Conservation (phyloP, 1,140 invertebrate species). For the Zaprionus camerounensis region DNA sequence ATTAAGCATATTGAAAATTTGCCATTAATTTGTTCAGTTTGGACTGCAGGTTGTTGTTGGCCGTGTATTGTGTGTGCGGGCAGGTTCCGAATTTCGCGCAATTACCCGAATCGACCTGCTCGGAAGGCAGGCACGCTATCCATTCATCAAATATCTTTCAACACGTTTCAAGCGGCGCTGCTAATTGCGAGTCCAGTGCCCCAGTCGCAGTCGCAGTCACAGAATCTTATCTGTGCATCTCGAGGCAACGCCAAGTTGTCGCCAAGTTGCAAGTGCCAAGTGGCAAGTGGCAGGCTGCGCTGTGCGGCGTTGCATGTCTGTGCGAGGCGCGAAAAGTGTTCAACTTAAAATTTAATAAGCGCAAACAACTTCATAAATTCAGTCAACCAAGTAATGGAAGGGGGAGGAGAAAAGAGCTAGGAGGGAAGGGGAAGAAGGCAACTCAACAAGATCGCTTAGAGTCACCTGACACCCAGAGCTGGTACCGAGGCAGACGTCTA, state of each 20-base stretch:
- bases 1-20: constrained; percentile 5
- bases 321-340: constrained; percentile 58
- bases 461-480: constrained; percentile 63
- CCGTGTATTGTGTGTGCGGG: neutral
- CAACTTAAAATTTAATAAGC: constrained; percentile 81
- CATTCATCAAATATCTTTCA: constrained; percentile 81
- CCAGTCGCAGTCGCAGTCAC: constrained; percentile 49
- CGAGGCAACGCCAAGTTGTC: constrained; percentile 72
- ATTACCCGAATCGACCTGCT: neutral
- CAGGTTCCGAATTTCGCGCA: neutral
- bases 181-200: constrained; percentile 64
- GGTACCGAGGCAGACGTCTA: neutral
- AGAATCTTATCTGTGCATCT: constrained; percentile 81
- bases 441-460: constrained; percentile 44
- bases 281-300: constrained; percentile 17
- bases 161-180: constrained; percentile 73
- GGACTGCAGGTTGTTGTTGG: neutral
- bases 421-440: neutral
- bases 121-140: constrained; percentile 44
- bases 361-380: constrained; percentile 81
- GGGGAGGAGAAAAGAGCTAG: too few relatives aligned
- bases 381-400: constrained; percentile 10
- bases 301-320: constrained; percentile 54
- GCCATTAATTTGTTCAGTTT: neutral
- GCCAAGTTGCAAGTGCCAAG: constrained; percentile 44